Evolutionary conservation across 1,140 invertebrate genomes (phyloP).

Genomic region (Sycophaga agraensis): DNA sequence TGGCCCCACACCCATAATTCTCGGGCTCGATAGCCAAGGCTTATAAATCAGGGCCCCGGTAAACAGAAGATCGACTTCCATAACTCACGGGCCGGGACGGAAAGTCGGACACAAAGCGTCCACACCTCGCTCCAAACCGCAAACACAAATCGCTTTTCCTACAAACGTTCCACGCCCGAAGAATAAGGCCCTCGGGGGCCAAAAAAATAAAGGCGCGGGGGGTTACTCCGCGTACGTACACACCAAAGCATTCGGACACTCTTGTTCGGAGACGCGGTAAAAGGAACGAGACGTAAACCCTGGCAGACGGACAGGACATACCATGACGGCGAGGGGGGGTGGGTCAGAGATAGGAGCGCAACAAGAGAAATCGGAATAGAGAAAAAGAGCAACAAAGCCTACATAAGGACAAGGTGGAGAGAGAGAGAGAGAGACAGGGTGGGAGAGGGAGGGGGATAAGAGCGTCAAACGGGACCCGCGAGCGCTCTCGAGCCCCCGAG

Average conservation of each 20-base stretch:
- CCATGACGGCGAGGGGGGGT: no score
- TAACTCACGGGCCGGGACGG: neutral
- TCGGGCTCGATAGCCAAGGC: neutral
- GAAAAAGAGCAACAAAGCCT: no score
- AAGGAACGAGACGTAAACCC: no score
- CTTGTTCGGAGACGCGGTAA: no score
- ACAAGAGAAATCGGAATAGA: no score
- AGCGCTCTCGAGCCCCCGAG: slow-evolving; percentile 23
- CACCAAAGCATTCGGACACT: no score
- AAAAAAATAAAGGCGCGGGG: slow-evolving; percentile 1
- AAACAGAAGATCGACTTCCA: neutral
- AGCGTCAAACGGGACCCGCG: slow-evolving; percentile 27
- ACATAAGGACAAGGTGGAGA: slow-evolving; percentile 29
- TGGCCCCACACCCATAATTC: neutral
- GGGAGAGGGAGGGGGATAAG: slow-evolving; percentile 12
- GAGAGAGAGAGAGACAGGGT: slow-evolving; percentile 29
- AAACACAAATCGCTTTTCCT: neutral
- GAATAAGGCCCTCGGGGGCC: neutral
- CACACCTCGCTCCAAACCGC: neutral
- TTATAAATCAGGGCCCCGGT: neutral
- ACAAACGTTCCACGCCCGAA: neutral
- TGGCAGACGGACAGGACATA: no score
- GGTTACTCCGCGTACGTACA: no score
- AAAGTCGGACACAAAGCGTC: no score
- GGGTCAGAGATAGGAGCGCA: no score